Percentiles rank a stretch among this genome's conserved stretches.
phyloP scores from a whole-genome alignment of 2,888 invertebrate genomes.

The Syrphus vitripennis region DNA sequence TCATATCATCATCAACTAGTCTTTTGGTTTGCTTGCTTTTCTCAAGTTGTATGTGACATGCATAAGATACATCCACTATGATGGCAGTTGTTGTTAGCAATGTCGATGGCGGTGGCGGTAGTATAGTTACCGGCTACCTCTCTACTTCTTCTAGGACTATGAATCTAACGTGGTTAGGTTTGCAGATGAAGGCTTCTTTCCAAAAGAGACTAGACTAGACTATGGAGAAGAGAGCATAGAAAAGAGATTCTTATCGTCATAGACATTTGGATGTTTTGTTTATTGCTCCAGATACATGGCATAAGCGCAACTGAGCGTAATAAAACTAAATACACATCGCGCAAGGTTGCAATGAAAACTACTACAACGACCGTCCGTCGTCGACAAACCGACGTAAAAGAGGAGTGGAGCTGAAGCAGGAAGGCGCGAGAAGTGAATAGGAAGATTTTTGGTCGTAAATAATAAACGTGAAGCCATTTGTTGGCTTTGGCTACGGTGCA shows the following conservation, averaged over 20 bases:
- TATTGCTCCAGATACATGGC: slow-evolving; percentile 70
- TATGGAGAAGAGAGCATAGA: slow-evolving; percentile 12
- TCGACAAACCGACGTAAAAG: neutral
- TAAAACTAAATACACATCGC: slow-evolving; percentile 68
- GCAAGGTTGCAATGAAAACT: slow-evolving; percentile 38
- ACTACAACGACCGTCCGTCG: neutral
- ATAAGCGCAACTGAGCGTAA: slow-evolving; percentile 67
- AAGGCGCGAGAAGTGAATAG: slow-evolving; percentile 2
- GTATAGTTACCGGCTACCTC: neutral
- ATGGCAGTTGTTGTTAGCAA: slow-evolving; percentile 13
- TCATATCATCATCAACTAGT: slow-evolving; percentile 60
- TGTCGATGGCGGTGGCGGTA: neutral
- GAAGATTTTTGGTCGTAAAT: slow-evolving; percentile 66
- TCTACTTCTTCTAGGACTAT: neutral
- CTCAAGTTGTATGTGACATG: slow-evolving; percentile 60
- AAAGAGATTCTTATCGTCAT: slow-evolving; percentile 63
- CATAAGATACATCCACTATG: slow-evolving; percentile 33
- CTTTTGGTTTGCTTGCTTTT: slow-evolving; percentile 9
- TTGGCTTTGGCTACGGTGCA: slow-evolving; percentile 44
- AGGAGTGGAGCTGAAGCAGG: neutral
- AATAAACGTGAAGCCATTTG: slow-evolving; percentile 70
- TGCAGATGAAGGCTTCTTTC: slow-evolving; percentile 40
- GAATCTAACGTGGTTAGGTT: slow-evolving; percentile 15
- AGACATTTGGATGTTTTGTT: slow-evolving; percentile 71
- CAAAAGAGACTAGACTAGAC: slow-evolving; percentile 53